Conservation (phyloP, 2,113 vertebrate species). For the Suncus etruscus region DNA sequence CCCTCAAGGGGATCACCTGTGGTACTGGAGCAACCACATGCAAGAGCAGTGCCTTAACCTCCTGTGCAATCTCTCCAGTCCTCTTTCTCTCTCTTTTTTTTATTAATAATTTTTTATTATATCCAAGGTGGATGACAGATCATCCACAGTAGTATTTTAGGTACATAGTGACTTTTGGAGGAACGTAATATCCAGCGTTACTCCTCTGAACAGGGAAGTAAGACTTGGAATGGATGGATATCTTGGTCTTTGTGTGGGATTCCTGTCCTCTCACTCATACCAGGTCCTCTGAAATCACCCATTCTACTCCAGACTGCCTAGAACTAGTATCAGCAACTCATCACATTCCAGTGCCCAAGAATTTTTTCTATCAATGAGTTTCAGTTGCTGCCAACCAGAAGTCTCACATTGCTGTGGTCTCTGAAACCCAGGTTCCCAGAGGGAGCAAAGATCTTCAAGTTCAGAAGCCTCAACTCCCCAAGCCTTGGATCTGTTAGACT, state of each 20-base stretch:
- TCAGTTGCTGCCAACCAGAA: not conserved
- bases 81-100: no score
- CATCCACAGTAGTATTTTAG: no score
- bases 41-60: no score
- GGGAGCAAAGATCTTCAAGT: not conserved
- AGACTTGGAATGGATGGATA: not conserved
- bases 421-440: slow-evolving; percentile 25
- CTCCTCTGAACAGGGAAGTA: not conserved
- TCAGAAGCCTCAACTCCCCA: not conserved
- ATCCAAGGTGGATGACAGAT: no score
- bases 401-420: not conserved
- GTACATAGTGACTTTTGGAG: not conserved
- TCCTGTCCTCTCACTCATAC: not conserved
- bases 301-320: not conserved
- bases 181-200: not conserved
- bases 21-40: no score
- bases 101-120: no score
- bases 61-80: no score
- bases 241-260: not conserved
- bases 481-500: not conserved
- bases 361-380: not conserved
- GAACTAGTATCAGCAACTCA: not conserved
- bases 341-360: not conserved
- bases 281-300: not conserved
- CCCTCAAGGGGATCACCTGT: no score